Conservation (phyloP, 2,113 vertebrate genomes). For the Hippolais icterina region DNA sequence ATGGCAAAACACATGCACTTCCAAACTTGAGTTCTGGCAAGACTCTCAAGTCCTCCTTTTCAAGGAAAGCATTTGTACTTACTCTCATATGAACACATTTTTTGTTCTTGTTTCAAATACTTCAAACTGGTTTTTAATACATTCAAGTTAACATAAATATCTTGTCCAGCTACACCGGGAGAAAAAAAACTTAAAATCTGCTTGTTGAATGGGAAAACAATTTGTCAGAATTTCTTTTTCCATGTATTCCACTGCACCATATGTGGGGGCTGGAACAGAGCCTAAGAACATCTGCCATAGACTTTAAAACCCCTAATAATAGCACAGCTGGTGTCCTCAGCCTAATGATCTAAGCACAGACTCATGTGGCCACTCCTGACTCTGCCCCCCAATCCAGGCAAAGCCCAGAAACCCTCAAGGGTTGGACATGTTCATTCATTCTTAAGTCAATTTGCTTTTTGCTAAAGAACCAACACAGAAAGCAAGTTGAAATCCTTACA, state of each 20-base stretch:
- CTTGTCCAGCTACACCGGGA: background rate
- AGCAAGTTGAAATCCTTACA: background rate
- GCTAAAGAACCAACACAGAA: background rate
- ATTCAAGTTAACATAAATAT: background rate
- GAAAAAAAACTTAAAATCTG: background rate
- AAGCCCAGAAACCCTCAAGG: background rate
- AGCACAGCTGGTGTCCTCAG: slow-evolving; percentile 76
- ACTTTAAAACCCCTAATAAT: slow-evolving; percentile 73
- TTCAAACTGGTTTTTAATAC: background rate
- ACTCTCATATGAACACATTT: background rate
- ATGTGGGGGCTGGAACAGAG: slow-evolving; percentile 58
- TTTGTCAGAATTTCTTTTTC: slow-evolving; percentile 7
- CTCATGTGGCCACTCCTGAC: slow-evolving; percentile 24
- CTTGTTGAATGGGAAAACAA: slow-evolving; percentile 9
- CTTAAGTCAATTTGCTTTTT: background rate
- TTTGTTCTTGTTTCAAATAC: background rate
- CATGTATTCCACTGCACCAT: slow-evolving; percentile 28
- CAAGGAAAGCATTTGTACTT: background rate
- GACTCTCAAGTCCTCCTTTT: background rate
- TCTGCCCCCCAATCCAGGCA: background rate
- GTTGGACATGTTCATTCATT: background rate
- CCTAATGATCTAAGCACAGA: slow-evolving; percentile 60
- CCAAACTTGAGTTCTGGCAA: background rate
- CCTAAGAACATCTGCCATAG: slow-evolving; percentile 69
- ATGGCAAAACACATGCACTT: background rate